These are phyloP conservation scores for Indicator indicator DNA, from an alignment of 2,113 vertebrate genomes.

Conservation along the genomic window DNA sequence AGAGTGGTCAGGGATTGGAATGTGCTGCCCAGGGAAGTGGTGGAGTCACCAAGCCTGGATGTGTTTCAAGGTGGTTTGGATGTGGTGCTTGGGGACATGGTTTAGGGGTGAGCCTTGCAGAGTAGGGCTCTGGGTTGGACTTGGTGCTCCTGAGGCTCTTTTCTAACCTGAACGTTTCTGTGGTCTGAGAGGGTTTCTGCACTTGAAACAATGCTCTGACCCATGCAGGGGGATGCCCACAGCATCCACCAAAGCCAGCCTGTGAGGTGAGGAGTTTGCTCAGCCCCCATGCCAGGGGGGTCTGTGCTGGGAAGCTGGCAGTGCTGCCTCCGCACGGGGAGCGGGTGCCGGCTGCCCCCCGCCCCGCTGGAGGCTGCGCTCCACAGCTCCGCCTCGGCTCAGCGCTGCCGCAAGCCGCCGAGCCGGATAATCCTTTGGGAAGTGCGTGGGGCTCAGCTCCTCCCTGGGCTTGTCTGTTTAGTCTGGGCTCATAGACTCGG, in stretches of 20 bases:
- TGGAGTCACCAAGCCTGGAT: too few relatives aligned
- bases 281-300: fast-evolving
- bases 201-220: too few relatives aligned
- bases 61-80: too few relatives aligned
- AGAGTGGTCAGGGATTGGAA: too few relatives aligned
- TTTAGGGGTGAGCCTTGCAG: too few relatives aligned
- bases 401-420: neutral
- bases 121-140: too few relatives aligned
- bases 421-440: neutral
- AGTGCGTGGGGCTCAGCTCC: neutral
- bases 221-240: fast-evolving
- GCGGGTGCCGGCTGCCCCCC: neutral
- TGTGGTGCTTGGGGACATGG: too few relatives aligned
- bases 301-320: neutral
- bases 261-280: neutral
- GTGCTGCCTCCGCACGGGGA: fast-evolving
- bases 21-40: too few relatives aligned
- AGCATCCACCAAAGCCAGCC: neutral
- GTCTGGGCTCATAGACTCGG: conserved; percentile 19
- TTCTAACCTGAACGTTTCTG: too few relatives aligned
- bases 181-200: too few relatives aligned
- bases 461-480: neutral
- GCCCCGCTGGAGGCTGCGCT: neutral
- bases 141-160: too few relatives aligned
- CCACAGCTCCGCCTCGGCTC: neutral